Conservation (phyloP, 1,140 invertebrate genomes). For the Cryptotermes secundus region DNA sequence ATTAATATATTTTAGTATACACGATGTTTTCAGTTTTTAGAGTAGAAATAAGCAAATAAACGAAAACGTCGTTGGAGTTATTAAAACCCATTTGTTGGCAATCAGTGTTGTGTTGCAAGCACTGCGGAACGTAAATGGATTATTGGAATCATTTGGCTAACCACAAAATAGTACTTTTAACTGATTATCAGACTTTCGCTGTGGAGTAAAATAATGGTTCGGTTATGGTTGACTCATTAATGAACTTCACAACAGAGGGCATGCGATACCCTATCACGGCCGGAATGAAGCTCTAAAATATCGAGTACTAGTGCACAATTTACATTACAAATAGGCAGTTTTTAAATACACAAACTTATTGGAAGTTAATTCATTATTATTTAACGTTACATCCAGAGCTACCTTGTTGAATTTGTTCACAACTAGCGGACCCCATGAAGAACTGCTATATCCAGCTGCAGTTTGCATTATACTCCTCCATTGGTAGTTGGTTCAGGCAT, state of each 20-base stretch:
- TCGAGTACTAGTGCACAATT: background rate
- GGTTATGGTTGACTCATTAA: background rate
- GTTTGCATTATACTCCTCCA: too few relatives aligned
- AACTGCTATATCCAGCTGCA: too few relatives aligned
- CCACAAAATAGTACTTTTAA: conserved; percentile 9
- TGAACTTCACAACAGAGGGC: background rate
- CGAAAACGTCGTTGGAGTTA: background rate
- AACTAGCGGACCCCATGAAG: too few relatives aligned
- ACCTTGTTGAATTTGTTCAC: too few relatives aligned
- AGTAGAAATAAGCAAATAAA: background rate
- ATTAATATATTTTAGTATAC: background rate
- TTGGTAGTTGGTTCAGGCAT: too few relatives aligned
- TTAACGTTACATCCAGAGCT: background rate
- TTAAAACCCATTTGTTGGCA: background rate
- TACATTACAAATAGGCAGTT: background rate
- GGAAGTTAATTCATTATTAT: background rate
- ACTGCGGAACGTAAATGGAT: background rate
- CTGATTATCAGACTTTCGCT: background rate
- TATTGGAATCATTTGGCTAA: background rate
- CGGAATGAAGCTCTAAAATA: background rate
- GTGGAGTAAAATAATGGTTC: background rate
- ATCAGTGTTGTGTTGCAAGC: background rate
- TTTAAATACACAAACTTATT: background rate
- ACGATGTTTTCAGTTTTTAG: background rate
- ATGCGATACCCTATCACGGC: background rate